Evolutionary conservation across 2,888 invertebrate genomes (phyloP).

Genomic region (Lycophotia porphyrea): DNA sequence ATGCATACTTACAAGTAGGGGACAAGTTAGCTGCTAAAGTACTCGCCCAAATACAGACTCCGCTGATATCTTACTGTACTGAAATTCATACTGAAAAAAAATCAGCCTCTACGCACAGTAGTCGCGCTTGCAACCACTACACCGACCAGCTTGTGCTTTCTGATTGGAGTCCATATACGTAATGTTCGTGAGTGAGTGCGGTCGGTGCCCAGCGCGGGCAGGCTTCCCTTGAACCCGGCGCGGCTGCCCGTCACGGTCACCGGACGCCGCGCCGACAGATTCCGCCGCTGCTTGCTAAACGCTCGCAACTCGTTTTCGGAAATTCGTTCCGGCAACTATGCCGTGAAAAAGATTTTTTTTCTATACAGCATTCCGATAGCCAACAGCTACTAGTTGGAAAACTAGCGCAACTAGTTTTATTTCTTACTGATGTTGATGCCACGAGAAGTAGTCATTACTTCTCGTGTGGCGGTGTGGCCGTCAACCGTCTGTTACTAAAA

Average conservation of each 20-base stretch:
- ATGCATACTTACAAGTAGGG: not conserved
- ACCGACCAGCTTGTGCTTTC: not conserved
- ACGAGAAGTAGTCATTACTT: not conserved
- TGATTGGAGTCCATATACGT: constrained; percentile 1
- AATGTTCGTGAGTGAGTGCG: not conserved
- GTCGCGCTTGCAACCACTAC: not conserved
- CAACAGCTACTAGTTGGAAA: constrained; percentile 25
- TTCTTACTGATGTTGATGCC: not conserved
- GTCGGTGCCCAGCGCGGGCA: constrained; percentile 28
- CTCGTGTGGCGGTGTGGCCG: not conserved
- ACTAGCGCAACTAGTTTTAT: constrained; percentile 23
- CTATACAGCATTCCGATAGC: constrained; percentile 64
- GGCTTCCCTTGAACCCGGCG: constrained; percentile 65
- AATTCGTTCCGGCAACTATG: constrained; percentile 53
- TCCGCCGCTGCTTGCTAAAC: constrained; percentile 54
- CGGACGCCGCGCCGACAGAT: constrained; percentile 65
- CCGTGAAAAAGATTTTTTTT: constrained; percentile 59
- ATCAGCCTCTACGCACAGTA: not conserved
- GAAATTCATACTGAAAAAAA: not conserved
- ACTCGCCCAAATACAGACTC: not conserved
- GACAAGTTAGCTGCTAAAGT: not conserved
- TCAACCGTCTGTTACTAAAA: not conserved
- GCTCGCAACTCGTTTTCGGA: constrained; percentile 60
- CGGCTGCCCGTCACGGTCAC: constrained; percentile 60
- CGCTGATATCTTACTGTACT: not conserved